Base-by-base conservation (phyloP, 2,797 vertebrate genomes). In the Syngnathus rostellatus region DNA sequence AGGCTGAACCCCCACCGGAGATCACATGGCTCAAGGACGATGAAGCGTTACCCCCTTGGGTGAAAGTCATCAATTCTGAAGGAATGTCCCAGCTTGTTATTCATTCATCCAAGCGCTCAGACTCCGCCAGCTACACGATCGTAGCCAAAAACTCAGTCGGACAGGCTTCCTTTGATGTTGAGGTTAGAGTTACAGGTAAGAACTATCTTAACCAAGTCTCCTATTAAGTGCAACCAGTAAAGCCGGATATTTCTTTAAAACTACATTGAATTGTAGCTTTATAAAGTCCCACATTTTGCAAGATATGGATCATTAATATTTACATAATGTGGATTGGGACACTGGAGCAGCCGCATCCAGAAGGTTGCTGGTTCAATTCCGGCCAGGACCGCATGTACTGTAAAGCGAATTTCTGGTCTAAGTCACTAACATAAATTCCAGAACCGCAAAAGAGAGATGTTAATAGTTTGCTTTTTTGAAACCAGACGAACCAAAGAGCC, bases 1-100 rank as follows among this genome's bases (percentile, higher is more conserved):
- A 97, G 94, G 94, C 84, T 2, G 88, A 89, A 72, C 94, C 94
- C 54, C 72, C 80, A 61, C 92, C 92, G 0, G 80, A 87, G 60
- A 92, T 94, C 81, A 88, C 81, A 64, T 96, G 94, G 94, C 66
- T 93, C 3, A 96, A 92, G 81, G 91, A 96, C 6, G 89, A 92
- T 40, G 84, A 90, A 68, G 83, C 91, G 21, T 64, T 94, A 64
- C 77, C 92, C 41, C 72, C 75, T 1, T 88, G 84, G 76, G 87
- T 87, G 25, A 83, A 84, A 1, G 51, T 89, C 5, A 87, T 85
- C 65, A 90, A 89, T 5, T 68, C 81, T 57, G 89, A 90, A 1
- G 90, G 88, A 60, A 78, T 84, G 70, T 91, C 89, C 31, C 92
- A 91, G 73, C 93, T 97, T 59, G 85, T 93, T 76, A 88, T 96